Base-by-base conservation (phyloP, 2,888 invertebrate species). In the Cyrtodaria siliqua region DNA sequence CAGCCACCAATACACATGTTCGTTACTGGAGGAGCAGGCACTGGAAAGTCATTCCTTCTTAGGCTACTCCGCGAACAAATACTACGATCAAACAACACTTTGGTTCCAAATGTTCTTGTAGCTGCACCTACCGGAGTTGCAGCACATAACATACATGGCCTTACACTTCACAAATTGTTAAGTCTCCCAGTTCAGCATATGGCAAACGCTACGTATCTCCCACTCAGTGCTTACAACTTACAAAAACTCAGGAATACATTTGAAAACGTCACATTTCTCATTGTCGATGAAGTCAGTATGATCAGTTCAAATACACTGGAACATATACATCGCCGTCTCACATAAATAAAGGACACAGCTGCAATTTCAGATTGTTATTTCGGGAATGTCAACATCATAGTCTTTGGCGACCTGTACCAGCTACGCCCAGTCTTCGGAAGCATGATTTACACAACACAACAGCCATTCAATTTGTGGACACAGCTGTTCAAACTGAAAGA, bases 301-400 rank as follows among this genome's bases (percentile, higher is more conserved):
- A 29, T 56, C 12, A 38, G 38, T 16, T 29, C 29, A 1, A 26
- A 56, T 8, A 56, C 23, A 23, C 18, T 56, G 3, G n/a, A 29
- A n/a, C 56, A 56, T 20, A 56, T 56, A 16, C 56, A 56, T n/a
- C 2, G 12, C 2, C 2, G 56, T 3, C 20, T 56, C 2, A 38
- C n/a, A 8, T 6, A 56, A 38, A 56, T 56, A 79, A 76, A 23
- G 62, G 49, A 81, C 71, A 84, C 23, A 79, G 24, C n/a, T 47
- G 42, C 4, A 18, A 18, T 9, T 18, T 3, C 44, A 44, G n/a
- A 44, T 44, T 4, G 4, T 18, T 44, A 44, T 20, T 44, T 44
- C 20, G 44, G 44, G 16, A 44, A 44, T 16, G 16, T 44, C 44
- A 44, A 44, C 20, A 20, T 44, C 44, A 16, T 44, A 3, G n/a